phyloP scores from a whole-genome alignment of 2,888 invertebrate genomes.

The Brachypalpus laphriformis region DNA sequence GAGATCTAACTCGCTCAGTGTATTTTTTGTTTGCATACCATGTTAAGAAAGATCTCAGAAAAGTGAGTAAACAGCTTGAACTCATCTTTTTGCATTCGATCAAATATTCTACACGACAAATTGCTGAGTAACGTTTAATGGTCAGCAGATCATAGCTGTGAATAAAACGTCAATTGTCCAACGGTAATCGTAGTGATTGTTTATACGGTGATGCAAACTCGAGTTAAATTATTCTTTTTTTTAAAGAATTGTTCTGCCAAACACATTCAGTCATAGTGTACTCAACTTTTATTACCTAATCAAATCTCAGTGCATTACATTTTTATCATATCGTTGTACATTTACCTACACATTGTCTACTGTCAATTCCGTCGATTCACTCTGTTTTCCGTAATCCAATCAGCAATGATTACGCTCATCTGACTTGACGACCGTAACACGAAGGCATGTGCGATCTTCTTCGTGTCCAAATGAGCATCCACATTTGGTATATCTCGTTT shows the following conservation, averaged over 20 bases:
- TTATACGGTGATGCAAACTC: no score
- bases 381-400: constrained; percentile 80
- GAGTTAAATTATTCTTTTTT: no score
- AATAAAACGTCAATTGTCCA: no score
- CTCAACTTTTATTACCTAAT: constrained; percentile 1
- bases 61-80: no score
- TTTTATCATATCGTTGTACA: background rate
- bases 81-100: no score
- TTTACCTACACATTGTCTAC: constrained; percentile 2
- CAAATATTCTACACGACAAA: no score
- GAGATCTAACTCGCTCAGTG: no score
- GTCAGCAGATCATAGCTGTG: no score
- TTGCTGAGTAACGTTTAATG: no score
- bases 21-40: no score
- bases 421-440: constrained; percentile 87
- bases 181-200: no score
- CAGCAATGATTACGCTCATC: constrained; percentile 83
- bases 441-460: constrained; percentile 90
- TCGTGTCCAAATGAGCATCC: constrained; percentile 85
- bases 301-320: background rate
- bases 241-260: background rate
- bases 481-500: constrained; percentile 85
- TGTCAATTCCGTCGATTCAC: background rate
- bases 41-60: no score
- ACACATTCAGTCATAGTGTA: background rate